A percentile compares a stretch with the other conserved stretches of the same genome.
Evolutionary conservation across 2,888 invertebrate genomes (phyloP).

Genomic region (Adelphocoris suturalis): DNA sequence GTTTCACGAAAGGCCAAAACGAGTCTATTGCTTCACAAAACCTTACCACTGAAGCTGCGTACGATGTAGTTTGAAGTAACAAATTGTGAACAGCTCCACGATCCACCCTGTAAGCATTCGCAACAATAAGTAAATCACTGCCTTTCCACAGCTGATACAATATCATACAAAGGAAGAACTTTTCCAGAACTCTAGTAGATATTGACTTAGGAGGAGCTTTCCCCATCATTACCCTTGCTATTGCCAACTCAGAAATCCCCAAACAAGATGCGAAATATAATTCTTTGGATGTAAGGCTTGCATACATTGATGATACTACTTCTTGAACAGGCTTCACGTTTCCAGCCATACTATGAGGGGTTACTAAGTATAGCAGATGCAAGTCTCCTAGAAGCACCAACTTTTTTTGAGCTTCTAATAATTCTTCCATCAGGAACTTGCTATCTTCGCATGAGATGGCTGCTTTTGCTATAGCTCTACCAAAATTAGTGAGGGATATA

Average conservation of each 20-base stretch:
- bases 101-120: slow-evolving; percentile 81
- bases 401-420: slow-evolving; percentile 85
- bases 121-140: slow-evolving; percentile 83
- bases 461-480: slow-evolving; percentile 91
- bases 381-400: slow-evolving; percentile 89
- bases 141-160: slow-evolving; percentile 89
- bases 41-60: slow-evolving; percentile 87
- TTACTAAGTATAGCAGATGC: slow-evolving; percentile 93
- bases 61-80: slow-evolving; percentile 85
- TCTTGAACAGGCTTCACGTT: slow-evolving; percentile 77
- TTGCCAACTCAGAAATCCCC: slow-evolving; percentile 52
- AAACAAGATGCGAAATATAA: slow-evolving; percentile 63
- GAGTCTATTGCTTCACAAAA: slow-evolving; percentile 89
- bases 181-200: slow-evolving; percentile 83
- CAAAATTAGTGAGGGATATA: slow-evolving; percentile 79
- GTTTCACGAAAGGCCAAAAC: slow-evolving; percentile 90
- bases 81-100: slow-evolving; percentile 91
- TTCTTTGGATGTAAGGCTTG: slow-evolving; percentile 50
- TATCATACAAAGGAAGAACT: slow-evolving; percentile 93
- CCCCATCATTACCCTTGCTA: slow-evolving; percentile 60
- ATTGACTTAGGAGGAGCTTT: slow-evolving; percentile 80
- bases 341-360: slow-evolving; percentile 86
- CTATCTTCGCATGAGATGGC: slow-evolving; percentile 88
- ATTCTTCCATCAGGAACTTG: slow-evolving; percentile 86
- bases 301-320: slow-evolving; percentile 65